Evolutionary conservation across 2,888 invertebrate species (phyloP), one percentile per base, ranked within the genome.

Genomic region (Perizoma flavofasciatum): DNA sequence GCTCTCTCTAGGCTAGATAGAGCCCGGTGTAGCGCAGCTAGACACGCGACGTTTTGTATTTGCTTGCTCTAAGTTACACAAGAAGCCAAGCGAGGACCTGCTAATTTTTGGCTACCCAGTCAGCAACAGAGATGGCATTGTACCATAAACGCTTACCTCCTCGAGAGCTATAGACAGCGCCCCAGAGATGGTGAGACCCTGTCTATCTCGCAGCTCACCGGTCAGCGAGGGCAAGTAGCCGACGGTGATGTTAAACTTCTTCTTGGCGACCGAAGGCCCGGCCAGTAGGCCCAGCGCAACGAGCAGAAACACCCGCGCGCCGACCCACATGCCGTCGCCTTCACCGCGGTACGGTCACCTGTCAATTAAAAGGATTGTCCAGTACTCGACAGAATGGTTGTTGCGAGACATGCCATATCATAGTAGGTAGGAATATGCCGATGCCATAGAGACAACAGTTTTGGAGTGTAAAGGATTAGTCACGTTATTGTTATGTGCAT

Each of bases 131-230:
- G 3, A 37, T 3, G 4, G 37, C 5, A 5, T 5, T 37, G 7
- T 37, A 6, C 7, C 5, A 6, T 6, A 37, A 37, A 6, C 33
- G 40, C 10, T 50, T 57, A 98, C 97, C 93, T 96, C 94, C 72
- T 97, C 95, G 59, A 98, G 93, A 54, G 98, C 98, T 94, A 96
- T 95, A 48, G 97, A 94, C 70, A 98, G 94, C 55, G 98, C 98
- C 59, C 98, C 98, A 54, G 97, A 97, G 77, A 98, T 96, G 68
- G 96, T 94, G 75, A 98, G 93, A 22, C 98, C 98, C 88, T 97
- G 96, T 67, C 96, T 94, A 82, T 96, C 96, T 76, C 95, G 95
- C 70, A 95, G 93, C 56, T 94, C 94, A 74, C 96, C 97, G 85
- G 94, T 96, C 81, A 96, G 94, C 58, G 97, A 96, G 53, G 97